Percentiles rank a stretch among this genome's conserved stretches.
Conservation (phyloP, 2,113 vertebrate genomes). For the Cyanoderma ruficeps region DNA sequence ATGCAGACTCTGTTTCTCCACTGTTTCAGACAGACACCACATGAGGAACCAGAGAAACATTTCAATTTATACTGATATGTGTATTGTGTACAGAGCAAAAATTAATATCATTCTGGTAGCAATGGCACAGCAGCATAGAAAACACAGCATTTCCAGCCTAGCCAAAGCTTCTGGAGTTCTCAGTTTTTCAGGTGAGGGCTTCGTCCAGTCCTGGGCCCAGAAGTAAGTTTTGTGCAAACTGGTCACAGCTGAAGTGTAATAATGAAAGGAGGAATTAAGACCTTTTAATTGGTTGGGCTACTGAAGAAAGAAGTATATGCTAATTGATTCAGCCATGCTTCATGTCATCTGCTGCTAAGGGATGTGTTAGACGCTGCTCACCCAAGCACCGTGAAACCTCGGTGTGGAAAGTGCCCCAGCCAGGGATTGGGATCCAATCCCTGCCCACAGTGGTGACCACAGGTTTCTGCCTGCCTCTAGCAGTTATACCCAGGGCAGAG, state of each 20-base stretch:
- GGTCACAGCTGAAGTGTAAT: not conserved
- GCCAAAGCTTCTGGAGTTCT: not conserved
- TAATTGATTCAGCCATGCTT: not conserved
- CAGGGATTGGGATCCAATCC: not conserved
- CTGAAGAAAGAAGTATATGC: not conserved
- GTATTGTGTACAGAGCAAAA: not conserved
- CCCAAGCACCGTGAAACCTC: rapidly evolving
- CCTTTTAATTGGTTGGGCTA: not conserved
- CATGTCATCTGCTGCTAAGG: not conserved
- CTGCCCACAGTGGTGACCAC: not conserved
- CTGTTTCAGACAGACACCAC: not conserved
- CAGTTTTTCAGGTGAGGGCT: not conserved
- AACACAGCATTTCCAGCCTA: not conserved
- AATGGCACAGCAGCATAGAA: not conserved
- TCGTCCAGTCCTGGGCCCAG: not conserved
- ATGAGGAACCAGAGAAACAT: not conserved
- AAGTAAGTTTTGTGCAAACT: not conserved
- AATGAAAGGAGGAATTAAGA: not conserved
- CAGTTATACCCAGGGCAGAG: not conserved
- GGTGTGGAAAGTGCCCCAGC: not conserved
- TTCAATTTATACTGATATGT: not conserved
- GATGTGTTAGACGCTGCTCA: not conserved
- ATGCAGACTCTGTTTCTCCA: not conserved
- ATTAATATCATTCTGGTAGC: not conserved
- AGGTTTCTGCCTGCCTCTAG: not conserved